These are phyloP conservation scores for Adrianichthys oophorus DNA, from an alignment of 2,797 vertebrate genomes.

Conservation along the genomic window DNA sequence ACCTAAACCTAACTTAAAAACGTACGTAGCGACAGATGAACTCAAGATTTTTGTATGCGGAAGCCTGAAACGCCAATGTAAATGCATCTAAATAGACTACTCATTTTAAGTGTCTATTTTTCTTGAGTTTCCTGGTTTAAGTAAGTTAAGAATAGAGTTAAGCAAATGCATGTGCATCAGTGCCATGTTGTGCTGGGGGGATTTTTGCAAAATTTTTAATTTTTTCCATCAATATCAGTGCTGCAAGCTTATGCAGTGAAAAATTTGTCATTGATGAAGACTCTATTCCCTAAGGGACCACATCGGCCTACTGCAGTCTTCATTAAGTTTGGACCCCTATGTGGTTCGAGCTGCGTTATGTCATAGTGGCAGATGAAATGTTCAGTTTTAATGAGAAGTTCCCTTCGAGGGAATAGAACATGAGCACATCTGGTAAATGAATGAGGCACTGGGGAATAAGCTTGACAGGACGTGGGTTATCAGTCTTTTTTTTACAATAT, in stretches of 20 bases:
- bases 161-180: too few species aligned
- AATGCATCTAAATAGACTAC: too few species aligned
- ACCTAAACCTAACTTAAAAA: too few species aligned
- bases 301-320: conserved; percentile 16
- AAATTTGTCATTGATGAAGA: conserved; percentile 7
- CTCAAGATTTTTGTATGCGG: too few species aligned
- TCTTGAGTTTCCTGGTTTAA: too few species aligned
- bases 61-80: too few species aligned
- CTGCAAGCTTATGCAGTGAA: conserved; percentile 16
- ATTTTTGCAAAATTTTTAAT: conserved; percentile 2
- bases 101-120: too few species aligned
- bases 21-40: too few species aligned
- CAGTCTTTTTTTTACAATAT: conserved; percentile 5
- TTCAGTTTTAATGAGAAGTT: conserved; percentile 26
- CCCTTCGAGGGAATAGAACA: conserved; percentile 26
- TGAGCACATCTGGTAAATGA: conserved; percentile 51
- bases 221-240: conserved; percentile 2
- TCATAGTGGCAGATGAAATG: conserved; percentile 39
- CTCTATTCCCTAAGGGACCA: conserved; percentile 1
- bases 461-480: conserved; percentile 21
- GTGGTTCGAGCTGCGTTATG: conserved; percentile 21
- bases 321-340: conserved; percentile 26
- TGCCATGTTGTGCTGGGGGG: too few species aligned
- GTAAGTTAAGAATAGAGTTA: too few species aligned
- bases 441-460: conserved; percentile 16